A percentile compares a stretch with the other conserved stretches of the same genome.
Evolutionary conservation across 1,140 invertebrate species (phyloP).

Genomic region (Drosophila cardini): DNA sequence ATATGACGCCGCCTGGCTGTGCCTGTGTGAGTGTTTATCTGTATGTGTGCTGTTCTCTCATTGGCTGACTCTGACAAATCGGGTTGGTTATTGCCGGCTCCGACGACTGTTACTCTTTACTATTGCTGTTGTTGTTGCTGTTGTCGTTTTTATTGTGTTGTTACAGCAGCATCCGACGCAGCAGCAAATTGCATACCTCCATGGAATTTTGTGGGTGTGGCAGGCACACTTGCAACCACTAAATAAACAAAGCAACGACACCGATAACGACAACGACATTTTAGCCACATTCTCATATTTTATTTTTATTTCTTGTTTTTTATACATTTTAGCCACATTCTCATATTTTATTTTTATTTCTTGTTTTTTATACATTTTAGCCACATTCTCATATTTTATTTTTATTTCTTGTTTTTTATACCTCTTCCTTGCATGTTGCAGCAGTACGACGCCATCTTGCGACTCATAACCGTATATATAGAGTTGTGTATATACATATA

Average conservation of each 20-base stretch:
- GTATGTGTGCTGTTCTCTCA: conserved; percentile 57
- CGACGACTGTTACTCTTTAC: conserved; percentile 41
- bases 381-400: conserved; percentile 40
- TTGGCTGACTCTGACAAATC: conserved; percentile 66
- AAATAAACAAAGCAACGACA: conserved; percentile 65
- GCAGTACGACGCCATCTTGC: conserved; percentile 62
- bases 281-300: conserved; percentile 44
- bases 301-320: conserved; percentile 23
- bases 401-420: conserved; percentile 15
- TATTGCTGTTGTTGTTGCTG: conserved; percentile 31
- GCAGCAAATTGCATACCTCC: conserved; percentile 52
- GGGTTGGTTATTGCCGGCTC: conserved; percentile 69
- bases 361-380: conserved; percentile 25
- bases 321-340: no score
- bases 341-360: conserved; percentile 46
- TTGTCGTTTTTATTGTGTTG: conserved; percentile 39
- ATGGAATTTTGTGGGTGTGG: conserved; percentile 62
- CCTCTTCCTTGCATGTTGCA: conserved; percentile 34
- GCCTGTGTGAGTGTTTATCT: conserved; percentile 21
- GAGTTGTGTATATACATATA: conserved; percentile 1
- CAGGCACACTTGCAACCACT: conserved; percentile 72
- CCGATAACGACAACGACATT: conserved; percentile 5
- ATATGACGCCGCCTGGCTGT: conserved; percentile 72
- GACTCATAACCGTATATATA: conserved; percentile 51
- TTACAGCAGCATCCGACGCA: conserved; percentile 48